Percentiles rank a stretch among this genome's conserved stretches.
Evolutionary conservation across 1,140 invertebrate genomes (phyloP).

Genomic region (Coptotermes formosanus): DNA sequence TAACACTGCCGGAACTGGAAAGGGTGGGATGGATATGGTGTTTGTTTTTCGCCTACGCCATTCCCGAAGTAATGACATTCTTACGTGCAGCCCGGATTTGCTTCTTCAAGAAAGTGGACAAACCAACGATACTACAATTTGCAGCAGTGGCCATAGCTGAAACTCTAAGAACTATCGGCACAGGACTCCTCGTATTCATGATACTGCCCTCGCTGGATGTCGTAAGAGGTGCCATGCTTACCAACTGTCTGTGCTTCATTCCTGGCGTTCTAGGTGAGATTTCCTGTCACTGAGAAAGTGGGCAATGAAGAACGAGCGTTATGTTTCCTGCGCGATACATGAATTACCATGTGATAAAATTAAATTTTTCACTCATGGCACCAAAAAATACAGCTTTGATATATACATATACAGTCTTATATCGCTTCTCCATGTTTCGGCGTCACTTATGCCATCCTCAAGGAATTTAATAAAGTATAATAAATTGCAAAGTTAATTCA

Average conservation of each 20-base stretch:
- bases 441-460: too few relatives aligned
- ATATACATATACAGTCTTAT: too few relatives aligned
- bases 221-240: constrained; percentile 88
- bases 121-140: constrained; percentile 61
- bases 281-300: too few relatives aligned
- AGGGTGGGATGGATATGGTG: constrained; percentile 91
- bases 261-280: constrained; percentile 67
- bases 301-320: too few relatives aligned
- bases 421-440: too few relatives aligned
- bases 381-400: too few relatives aligned
- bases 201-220: constrained; percentile 88
- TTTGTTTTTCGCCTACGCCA: constrained; percentile 78
- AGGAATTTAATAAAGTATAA: too few relatives aligned
- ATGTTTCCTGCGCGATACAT: too few relatives aligned
- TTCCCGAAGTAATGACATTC: constrained; percentile 83
- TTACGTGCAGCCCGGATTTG: constrained; percentile 83
- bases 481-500: too few relatives aligned
- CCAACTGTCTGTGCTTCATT: constrained; percentile 88
- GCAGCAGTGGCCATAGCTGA: constrained; percentile 76
- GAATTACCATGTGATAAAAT: too few relatives aligned
- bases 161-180: constrained; percentile 79
- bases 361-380: too few relatives aligned
- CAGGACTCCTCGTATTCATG: constrained; percentile 80
- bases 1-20: constrained; percentile 75
- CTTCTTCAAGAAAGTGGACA: constrained; percentile 83